Base-by-base conservation (phyloP, 1,140 invertebrate species). In the Macrotrachela quadricornifera region DNA sequence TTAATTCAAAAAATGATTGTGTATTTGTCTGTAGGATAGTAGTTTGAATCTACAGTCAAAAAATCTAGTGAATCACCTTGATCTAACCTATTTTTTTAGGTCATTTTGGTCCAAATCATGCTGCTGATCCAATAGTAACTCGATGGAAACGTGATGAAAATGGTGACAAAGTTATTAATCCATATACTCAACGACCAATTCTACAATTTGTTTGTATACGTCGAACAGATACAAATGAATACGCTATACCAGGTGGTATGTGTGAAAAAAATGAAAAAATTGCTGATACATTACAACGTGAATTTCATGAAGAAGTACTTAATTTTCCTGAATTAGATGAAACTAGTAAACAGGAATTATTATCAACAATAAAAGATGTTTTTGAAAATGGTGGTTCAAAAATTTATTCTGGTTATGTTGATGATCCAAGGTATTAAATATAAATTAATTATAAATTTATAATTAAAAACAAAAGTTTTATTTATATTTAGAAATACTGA, bases 211-310 rank as follows among this genome's bases (percentile, higher is more conserved):
- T 92, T 51, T 78, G 77, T 4, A 86, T 94, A 60, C 76, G 83
- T 68, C 74, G 88, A 55, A 68, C 73, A 44, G 85, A 91, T 67
- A 79, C 77, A 50, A 75, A 77, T 11, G 76, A 86, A 63, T 91
- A 84, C 85, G 87, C 86, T 0, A 76, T 92, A 57, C 87, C 87
- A 16, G 75, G 75, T 1, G 84, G 86, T 1, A 91, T 94, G 85
- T 79, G 90, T 9, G 85, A 92, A 71, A 75, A 79, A 30, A 83
- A 81, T 8, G 87, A 92, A 72, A 73, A 76, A 48, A 73, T 85
- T 0, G 76, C 75, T 30, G 63, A 71, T 9, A 84, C 87, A 1
- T 70, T 86, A 0, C 76, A 79, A 60, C 41, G 87, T 46, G 87
- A 94, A 71, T 91, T 92, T 61, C 75, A 80, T 61, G 86, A 92